Evolutionary conservation across 53 echinoderm and acorn worm species (phyloP).

Genomic region (Paracentrotus lividus): DNA sequence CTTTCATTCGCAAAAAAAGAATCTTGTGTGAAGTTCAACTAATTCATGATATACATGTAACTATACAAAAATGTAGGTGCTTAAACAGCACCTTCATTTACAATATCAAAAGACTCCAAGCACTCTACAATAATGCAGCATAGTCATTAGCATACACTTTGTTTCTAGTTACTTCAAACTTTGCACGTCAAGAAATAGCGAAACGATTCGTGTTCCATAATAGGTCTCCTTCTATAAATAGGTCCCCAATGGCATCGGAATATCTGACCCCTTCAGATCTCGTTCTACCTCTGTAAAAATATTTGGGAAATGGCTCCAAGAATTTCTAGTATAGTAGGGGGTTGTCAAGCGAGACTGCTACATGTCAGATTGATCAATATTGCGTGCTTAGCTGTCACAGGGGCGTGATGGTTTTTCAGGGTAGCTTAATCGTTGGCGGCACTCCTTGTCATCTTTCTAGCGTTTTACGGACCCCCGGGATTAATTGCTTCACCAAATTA

Average conservation of each 20-base stretch:
- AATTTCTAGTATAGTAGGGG: not conserved
- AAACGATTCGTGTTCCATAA: not conserved
- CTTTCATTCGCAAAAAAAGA: not conserved
- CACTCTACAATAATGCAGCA: too few species aligned
- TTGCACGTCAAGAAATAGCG: not conserved
- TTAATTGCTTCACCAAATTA: constrained; percentile 44
- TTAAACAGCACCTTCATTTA: too few species aligned
- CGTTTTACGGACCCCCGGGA: constrained; percentile 12
- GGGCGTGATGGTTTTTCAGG: constrained; percentile 40
- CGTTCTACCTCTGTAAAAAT: not conserved
- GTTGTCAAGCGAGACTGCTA: not conserved
- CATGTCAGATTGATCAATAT: constrained; percentile 5
- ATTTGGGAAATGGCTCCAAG: constrained; percentile 12
- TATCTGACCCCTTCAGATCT: constrained; percentile 25
- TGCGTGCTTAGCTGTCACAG: not conserved
- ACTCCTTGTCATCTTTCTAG: not conserved
- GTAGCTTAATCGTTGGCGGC: not conserved
- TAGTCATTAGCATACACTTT: not conserved
- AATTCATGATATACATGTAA: not conserved
- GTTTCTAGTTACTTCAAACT: not conserved
- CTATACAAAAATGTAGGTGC: too few species aligned
- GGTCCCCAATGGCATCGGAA: not conserved
- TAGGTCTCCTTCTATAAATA: not conserved
- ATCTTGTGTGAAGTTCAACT: not conserved
- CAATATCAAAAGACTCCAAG: too few species aligned